Evolutionary conservation across 2,888 invertebrate species (phyloP).

Genomic region (Drosophila peninsularis): DNA sequence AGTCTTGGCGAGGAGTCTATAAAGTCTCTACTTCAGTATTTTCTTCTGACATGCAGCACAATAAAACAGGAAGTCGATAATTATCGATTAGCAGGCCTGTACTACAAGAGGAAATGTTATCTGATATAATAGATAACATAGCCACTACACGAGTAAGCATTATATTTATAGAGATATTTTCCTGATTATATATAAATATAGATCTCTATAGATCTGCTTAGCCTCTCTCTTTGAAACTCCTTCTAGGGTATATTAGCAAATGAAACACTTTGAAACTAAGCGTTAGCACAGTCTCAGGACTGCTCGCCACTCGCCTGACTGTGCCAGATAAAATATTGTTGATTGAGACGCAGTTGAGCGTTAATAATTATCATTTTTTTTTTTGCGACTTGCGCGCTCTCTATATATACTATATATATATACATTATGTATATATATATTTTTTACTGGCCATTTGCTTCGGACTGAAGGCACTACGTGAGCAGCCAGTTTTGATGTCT

Average conservation of each 20-base stretch:
- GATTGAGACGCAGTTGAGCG: constrained; percentile 76
- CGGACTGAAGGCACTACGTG: constrained; percentile 37
- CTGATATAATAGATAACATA: too few relatives aligned
- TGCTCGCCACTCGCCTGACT: constrained; percentile 36
- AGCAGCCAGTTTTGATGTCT: constrained; percentile 66
- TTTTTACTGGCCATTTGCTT: constrained; percentile 13
- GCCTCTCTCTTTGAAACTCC: neutral
- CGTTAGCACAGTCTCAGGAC: constrained; percentile 7
- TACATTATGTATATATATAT: constrained; percentile 4
- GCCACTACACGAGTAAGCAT: too few relatives aligned
- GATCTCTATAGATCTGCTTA: too few relatives aligned
- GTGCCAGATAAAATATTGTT: constrained; percentile 74
- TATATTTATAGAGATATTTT: too few relatives aligned
- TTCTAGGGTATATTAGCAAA: constrained; percentile 17
- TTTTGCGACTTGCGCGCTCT: constrained; percentile 27
- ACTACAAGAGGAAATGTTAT: too few relatives aligned
- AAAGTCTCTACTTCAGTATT: too few relatives aligned
- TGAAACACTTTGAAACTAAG: constrained; percentile 6
- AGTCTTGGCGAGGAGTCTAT: too few relatives aligned
- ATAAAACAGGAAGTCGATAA: neutral
- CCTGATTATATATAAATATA: too few relatives aligned
- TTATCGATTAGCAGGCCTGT: neutral
- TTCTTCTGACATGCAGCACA: neutral
- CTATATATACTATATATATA: constrained; percentile 8
- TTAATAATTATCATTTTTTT: constrained; percentile 71